A percentile compares a stretch with the other conserved stretches of the same genome.
Evolutionary conservation across 2,113 vertebrate genomes (phyloP).

Genomic region (Scartelaos histophorus): DNA sequence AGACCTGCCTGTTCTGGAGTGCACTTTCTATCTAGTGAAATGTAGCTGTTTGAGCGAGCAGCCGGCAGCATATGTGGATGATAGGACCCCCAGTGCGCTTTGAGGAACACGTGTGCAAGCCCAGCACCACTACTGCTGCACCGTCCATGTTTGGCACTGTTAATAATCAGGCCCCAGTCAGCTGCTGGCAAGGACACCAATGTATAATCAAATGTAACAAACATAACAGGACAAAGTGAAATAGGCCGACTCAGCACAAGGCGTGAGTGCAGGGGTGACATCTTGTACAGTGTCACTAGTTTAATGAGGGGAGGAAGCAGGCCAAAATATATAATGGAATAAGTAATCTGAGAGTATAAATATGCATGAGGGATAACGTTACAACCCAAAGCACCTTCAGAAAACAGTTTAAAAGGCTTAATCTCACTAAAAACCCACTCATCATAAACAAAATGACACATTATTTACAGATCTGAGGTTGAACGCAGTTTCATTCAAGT

Average conservation of each 20-base stretch:
- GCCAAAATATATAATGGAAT: constrained; percentile 16
- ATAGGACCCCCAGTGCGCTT: constrained; percentile 37
- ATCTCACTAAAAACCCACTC: constrained; percentile 15
- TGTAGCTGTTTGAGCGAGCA: constrained; percentile 21
- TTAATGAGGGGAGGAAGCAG: constrained; percentile 56
- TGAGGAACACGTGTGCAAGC: constrained; percentile 39
- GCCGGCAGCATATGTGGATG: constrained; percentile 17
- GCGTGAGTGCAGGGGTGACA: constrained; percentile 53
- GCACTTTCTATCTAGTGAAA: constrained; percentile 20
- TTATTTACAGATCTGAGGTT: constrained; percentile 18
- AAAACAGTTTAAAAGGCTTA: constrained; percentile 24
- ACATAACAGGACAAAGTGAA: constrained; percentile 53
- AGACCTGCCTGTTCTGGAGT: neutral
- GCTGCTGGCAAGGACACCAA: constrained; percentile 46
- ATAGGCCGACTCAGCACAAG: constrained; percentile 57
- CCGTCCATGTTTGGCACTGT: constrained; percentile 39
- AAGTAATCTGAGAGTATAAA: constrained; percentile 1
- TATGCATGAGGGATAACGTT: constrained; percentile 12
- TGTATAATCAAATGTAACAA: constrained; percentile 62
- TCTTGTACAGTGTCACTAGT: constrained; percentile 33
- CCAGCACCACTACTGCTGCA: constrained; percentile 23
- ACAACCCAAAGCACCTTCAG: constrained; percentile 14
- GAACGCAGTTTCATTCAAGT: neutral
- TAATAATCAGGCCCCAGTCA: constrained; percentile 54
- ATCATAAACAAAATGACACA: constrained; percentile 39